A percentile compares a stretch with the other conserved stretches of the same genome.
These are phyloP conservation scores for Rhombomys opimus DNA, from an alignment of 2,113 vertebrate species.

Conservation along the genomic window DNA sequence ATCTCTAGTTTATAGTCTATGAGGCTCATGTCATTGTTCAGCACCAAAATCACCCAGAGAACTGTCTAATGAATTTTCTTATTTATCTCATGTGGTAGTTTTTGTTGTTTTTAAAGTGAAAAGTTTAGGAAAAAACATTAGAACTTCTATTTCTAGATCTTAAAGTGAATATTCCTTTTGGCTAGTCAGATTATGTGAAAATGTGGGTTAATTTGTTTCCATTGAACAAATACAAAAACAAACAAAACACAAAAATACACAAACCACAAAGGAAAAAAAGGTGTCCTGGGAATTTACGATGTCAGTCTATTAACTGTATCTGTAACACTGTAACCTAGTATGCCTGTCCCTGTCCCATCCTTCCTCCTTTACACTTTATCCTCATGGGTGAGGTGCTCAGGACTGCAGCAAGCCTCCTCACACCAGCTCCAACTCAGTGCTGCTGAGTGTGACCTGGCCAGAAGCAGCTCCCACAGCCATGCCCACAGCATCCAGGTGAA, in stretches of 20 bases:
- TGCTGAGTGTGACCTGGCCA: neutral
- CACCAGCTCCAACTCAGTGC: neutral
- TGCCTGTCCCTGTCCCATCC: constrained; percentile 33
- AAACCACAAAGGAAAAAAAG: constrained; percentile 11
- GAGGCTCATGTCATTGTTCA: constrained; percentile 85
- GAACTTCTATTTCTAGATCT: constrained; percentile 42
- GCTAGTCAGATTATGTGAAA: constrained; percentile 61
- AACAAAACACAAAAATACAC: neutral
- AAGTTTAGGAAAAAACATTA: constrained; percentile 50
- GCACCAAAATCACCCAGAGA: constrained; percentile 84
- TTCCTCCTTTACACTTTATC: constrained; percentile 33
- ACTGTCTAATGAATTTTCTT: constrained; percentile 77
- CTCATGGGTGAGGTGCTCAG: constrained; percentile 55
- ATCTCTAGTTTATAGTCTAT: constrained; percentile 86
- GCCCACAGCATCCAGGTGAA: neutral
- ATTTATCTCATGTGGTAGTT: constrained; percentile 57
- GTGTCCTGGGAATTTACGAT: constrained; percentile 34
- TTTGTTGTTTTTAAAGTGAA: constrained; percentile 56
- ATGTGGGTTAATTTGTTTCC: constrained; percentile 46
- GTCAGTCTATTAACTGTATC: constrained; percentile 61
- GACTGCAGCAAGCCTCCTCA: neutral
- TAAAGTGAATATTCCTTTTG: constrained; percentile 64
- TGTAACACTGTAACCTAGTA: constrained; percentile 67
- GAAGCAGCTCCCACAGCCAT: neutral
- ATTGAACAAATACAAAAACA: constrained; percentile 28